Base-by-base conservation (phyloP, 2,113 vertebrate species). In the Eublepharis macularius region DNA sequence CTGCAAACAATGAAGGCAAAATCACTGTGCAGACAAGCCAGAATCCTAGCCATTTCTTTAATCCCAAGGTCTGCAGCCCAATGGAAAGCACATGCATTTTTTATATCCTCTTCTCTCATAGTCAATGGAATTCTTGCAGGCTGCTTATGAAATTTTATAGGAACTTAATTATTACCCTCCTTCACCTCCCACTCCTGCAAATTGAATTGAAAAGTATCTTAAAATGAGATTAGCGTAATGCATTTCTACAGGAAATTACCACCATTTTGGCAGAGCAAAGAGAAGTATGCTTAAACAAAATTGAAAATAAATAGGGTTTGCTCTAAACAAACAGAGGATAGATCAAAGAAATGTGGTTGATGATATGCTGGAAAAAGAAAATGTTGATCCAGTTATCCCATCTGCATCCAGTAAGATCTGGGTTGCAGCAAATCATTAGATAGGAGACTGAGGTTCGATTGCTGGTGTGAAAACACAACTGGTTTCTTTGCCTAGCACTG, bases 151-250 rank as follows among this genome's bases (percentile, higher is more conserved):
- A 92, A 76, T 74, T 92, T 87, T 83, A 51, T 32, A 66, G 49
- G 54, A 87, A 83, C 88, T 65, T 81, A 69, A 87, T 92, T 82
- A 83, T 81, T 11, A 9, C 24, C 2, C n/a, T 3, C 21, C 43
- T 5, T 57, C 60, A 63, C 60, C 60, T 63, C 57, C n/a, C 13
- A 70, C 73, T 86, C 68, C 69, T 54, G 70, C n/a, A 68, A 93
- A 90, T 36, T 41, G 45, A 84, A 85, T 89, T 84, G 86, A 19
- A 83, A 68, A 69, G 43, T 77, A 41, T 68, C 85, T 82, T 79
- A 49, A 83, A 90, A 83, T 68, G 79, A 86, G 85, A 87, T 89
- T 84, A 90, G 49, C 9, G 63, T 86, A 87, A 76, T 54, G 69
- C 65, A 83, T 87, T 86, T 87, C 80, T 63, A 85, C 65, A 85